These are phyloP conservation scores for Cichladusa arquata DNA, from an alignment of 2,113 vertebrate genomes.

Conservation along the genomic window DNA sequence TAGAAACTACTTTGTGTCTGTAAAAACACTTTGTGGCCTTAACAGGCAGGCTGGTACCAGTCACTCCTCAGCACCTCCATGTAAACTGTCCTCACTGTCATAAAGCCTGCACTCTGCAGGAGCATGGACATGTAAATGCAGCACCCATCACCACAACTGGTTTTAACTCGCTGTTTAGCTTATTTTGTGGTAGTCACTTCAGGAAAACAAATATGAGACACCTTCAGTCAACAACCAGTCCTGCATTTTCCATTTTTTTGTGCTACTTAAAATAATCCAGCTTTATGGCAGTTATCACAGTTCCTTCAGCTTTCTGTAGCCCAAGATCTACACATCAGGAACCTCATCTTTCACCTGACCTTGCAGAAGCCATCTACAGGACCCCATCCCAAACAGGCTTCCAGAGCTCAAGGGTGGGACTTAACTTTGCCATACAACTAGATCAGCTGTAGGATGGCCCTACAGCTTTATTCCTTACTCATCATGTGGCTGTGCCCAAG, in stretches of 20 bases:
- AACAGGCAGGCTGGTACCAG: neutral
- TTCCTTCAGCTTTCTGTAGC: neutral
- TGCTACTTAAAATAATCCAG: neutral
- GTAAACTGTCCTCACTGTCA: neutral
- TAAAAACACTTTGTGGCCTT: neutral
- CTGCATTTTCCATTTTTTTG: neutral
- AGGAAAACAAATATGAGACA: neutral
- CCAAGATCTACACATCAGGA: neutral
- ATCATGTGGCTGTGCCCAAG: fast-evolving
- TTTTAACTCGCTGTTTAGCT: neutral
- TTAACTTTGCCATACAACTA: neutral
- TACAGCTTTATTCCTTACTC: neutral
- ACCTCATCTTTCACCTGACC: neutral
- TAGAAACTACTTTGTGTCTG: neutral
- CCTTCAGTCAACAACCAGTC: neutral
- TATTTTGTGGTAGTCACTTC: neutral
- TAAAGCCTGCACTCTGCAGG: neutral
- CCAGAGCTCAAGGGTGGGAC: neutral
- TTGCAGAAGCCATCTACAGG: neutral
- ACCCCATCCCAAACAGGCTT: neutral
- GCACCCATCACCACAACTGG: neutral
- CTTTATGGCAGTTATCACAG: neutral
- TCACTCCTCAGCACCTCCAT: neutral
- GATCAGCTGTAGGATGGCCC: neutral
- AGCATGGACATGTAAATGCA: neutral